phyloP scores from a whole-genome alignment of 2,113 vertebrate species.

The Cryptomyrus ogoouensis region DNA sequence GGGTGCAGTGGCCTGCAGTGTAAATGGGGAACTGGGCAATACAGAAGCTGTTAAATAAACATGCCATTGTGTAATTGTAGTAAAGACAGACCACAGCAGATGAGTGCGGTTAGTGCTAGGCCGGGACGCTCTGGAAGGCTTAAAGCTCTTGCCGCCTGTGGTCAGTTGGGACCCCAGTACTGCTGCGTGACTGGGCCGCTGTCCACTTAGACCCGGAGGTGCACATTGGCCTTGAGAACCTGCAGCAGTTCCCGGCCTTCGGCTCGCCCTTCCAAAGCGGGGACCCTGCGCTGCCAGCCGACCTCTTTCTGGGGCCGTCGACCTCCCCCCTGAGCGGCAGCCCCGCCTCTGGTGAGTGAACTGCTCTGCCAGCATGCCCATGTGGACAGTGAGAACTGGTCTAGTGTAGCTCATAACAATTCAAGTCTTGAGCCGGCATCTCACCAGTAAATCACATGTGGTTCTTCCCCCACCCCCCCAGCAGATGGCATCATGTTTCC shows the following conservation, averaged over 20 bases:
- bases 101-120: not conserved
- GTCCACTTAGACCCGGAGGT: slow-evolving; percentile 82
- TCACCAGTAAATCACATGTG: slow-evolving; percentile 41
- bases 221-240: slow-evolving; percentile 92
- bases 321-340: slow-evolving; percentile 61
- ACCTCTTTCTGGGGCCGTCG: slow-evolving; percentile 45
- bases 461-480: too few relatives aligned
- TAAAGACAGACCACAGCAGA: not conserved
- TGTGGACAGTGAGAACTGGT: not conserved
- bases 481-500: slow-evolving; percentile 58
- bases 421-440: not conserved
- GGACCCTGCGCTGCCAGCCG: slow-evolving; percentile 46
- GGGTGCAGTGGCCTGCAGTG: not conserved
- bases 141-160: not conserved
- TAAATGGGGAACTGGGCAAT: not conserved
- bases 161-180: not conserved
- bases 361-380: not conserved
- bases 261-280: slow-evolving; percentile 60
- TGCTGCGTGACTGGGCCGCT: not conserved
- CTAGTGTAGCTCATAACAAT: not conserved
- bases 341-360: slow-evolving; percentile 55
- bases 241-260: slow-evolving; percentile 94
- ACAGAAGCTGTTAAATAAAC: not conserved
- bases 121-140: not conserved
- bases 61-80: not conserved